These are phyloP conservation scores for Pseudorectes ferrugineus DNA, from an alignment of 2,113 vertebrate genomes.

Conservation along the genomic window DNA sequence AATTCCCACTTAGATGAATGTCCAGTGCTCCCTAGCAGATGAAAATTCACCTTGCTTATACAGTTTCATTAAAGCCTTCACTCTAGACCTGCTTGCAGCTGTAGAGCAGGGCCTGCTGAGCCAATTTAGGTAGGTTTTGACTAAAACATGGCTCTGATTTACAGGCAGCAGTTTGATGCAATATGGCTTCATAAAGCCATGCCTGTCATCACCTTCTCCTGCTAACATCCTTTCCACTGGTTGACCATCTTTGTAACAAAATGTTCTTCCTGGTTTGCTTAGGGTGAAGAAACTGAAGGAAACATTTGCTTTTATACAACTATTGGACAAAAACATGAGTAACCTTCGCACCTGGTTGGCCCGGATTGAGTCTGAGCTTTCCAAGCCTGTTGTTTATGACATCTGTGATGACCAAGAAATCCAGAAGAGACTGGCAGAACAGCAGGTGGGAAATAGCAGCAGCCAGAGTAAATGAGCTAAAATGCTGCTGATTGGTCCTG, in stretches of 20 bases:
- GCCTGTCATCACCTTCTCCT: neutral
- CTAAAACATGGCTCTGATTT: neutral
- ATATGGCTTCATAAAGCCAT: neutral
- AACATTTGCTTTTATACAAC: constrained; percentile 89
- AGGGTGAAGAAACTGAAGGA: constrained; percentile 97
- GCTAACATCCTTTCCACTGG: neutral
- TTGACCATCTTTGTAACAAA: constrained; percentile 8
- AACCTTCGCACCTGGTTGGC: constrained; percentile 92
- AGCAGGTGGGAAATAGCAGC: constrained; percentile 79
- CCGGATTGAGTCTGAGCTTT: constrained; percentile 88
- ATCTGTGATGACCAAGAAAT: constrained; percentile 91
- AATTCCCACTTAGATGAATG: neutral
- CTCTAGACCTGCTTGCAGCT: neutral
- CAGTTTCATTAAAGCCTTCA: neutral
- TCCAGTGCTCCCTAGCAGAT: neutral
- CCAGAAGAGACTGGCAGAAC: constrained; percentile 90
- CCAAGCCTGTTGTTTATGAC: constrained; percentile 87
- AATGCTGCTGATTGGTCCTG: neutral
- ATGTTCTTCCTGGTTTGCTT: constrained; percentile 30
- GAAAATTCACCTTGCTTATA: neutral
- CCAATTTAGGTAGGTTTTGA: neutral
- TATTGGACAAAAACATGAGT: constrained; percentile 94
- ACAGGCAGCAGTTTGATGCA: neutral
- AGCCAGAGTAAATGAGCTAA: neutral
- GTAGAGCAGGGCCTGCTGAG: neutral